Evolutionary conservation across 2,888 invertebrate genomes (phyloP), one percentile per base, ranked within the genome.

Genomic region (Diabrotica balteata): DNA sequence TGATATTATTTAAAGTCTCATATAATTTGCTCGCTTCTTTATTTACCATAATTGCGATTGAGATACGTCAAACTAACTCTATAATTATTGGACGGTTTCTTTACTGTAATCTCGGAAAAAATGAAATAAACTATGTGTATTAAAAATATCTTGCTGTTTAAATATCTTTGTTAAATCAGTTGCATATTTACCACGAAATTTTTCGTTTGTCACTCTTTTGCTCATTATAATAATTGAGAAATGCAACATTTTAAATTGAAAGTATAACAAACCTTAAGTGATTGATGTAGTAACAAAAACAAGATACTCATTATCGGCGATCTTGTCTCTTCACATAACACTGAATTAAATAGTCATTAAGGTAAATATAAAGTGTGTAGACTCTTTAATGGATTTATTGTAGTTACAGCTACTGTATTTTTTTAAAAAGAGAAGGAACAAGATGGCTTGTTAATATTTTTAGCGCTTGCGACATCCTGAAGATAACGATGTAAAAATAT

Each of bases 341-440:
- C 59, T 67, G 67, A 67, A 70, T 70, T 70, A 67, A 70, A 70
- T 59, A 66, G 55, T 67, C 67, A 65, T 70, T 70, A 67, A 63
- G 65, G 59, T 65, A 63, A 67, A 65, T 59, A 64, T 45, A 59
- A 45, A 46, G 42, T 6, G 32, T 59, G 47, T 47, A 49, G 59
- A 10, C 45, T 49, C 2, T 59, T 59, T 59, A 59, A 59, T 59
- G 49, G 59, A 47, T 47, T 59, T 59, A 59, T 59, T 46, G 47
- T 45, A 59, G 5, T 49, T 47, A 49, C 17, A n/a, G 59, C 59
- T 59, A 49, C 59, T 47, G 59, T 47, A 45, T 57, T 57, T 59
- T 59, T 47, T 17, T 59, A 8, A 32, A 47, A 22, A 22, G 47
- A 45, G 47, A 32, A 3, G 46, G 10, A 8, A 59, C 59, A 59